Evolutionary conservation across 2,797 vertebrate species (phyloP), one percentile per base, ranked within the genome.

Genomic region (Liparis tanakae): DNA sequence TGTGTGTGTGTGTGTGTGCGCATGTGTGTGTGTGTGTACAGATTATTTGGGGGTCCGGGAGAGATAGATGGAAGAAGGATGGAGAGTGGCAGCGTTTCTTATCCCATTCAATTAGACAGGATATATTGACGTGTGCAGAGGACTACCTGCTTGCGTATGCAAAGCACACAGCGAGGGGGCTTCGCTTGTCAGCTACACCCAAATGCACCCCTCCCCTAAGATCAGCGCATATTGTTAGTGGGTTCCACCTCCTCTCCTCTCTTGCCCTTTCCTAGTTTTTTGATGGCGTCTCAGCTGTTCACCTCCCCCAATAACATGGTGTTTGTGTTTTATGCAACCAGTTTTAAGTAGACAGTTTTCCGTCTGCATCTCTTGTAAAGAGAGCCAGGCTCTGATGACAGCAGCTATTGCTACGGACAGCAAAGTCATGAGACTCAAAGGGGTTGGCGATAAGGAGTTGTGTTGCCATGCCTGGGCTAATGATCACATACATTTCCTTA

Each of bases 111-210:
- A 87, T 92, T 89, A 91, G 83, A 81, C 61, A 22, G 25, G 58
- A 84, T 82, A 59, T 88, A 90, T 88, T 83, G 90, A 88, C 53
- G 41, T 85, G 72, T 80, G 87, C 70, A 10, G 78, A 83, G 54
- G 83, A 82, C 80, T 89, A 68, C 81, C 90, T 89, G 78, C 80
- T 90, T 87, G 79, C 51, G 63, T 85, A 91, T 90, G 88, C 89
- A 89, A 78, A 89, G 82, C 85, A 86, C 87, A 82, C 87, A 84
- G 84, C 64, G 9, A 79, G 87, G 74, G 75, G 75, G 79, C 76
- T 84, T 79, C 55, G 56, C 74, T 70, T 81, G 83, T 87, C 83
- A 79, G 78, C 72, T 81, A 46, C 72, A 76, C 67, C 67, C 68
- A 70, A 80, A 75, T 73, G 33, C 66, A 76, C 53, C 79, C 82